phyloP scores from a whole-genome alignment of 2,797 vertebrate genomes.

The Sebastes nivosus region DNA sequence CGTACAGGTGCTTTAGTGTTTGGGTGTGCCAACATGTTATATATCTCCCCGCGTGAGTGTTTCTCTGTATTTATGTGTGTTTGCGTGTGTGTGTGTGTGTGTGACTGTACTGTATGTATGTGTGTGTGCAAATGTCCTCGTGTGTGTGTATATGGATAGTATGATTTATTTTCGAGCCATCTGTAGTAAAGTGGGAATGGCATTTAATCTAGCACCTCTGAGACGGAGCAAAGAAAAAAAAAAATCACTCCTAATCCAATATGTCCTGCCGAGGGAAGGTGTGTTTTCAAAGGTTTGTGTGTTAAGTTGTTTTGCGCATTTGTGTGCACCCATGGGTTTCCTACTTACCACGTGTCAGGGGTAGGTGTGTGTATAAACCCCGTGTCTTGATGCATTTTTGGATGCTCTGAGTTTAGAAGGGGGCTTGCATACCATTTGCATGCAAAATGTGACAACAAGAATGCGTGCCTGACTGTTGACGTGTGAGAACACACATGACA shows the following conservation, averaged over 20 bases:
- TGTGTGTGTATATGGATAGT: conserved; percentile 56
- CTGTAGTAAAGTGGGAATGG: conserved; percentile 80
- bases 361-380: neutral
- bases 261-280: conserved; percentile 66
- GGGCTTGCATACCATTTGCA: conserved; percentile 6
- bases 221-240: conserved; percentile 61
- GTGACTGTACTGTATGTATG: conserved; percentile 1
- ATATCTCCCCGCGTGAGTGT: conserved; percentile 64
- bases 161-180: conserved; percentile 77
- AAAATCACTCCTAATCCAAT: conserved; percentile 78
- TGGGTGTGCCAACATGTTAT: conserved; percentile 73
- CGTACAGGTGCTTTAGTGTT: conserved; percentile 74
- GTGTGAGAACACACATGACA: conserved; percentile 7
- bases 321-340: conserved; percentile 15
- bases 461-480: neutral
- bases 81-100: neutral
- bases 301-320: neutral
- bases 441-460: conserved; percentile 2
- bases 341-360: neutral
- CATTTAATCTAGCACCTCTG: conserved; percentile 81
- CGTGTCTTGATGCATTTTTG: neutral
- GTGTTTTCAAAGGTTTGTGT: conserved; percentile 33
- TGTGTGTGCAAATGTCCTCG: conserved; percentile 12
- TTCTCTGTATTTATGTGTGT: conserved; percentile 20
- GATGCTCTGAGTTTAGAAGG: neutral